A percentile compares a stretch with the other conserved stretches of the same genome.
Evolutionary conservation across 1,140 invertebrate species (phyloP).

Genomic region (Lordiphosa stackelbergi): DNA sequence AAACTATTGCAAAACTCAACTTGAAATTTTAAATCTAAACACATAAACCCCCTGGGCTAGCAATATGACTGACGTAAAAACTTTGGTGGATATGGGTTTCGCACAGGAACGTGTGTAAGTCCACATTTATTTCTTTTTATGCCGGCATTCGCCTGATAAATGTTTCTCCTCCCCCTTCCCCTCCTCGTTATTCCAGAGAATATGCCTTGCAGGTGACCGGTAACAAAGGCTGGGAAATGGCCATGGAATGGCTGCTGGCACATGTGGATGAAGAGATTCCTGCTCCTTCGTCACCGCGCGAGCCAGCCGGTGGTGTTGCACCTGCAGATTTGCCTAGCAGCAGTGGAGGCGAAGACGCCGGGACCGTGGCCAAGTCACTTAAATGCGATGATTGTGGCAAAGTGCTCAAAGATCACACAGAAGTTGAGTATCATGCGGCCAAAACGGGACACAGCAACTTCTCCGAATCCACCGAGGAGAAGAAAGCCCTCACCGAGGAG

Average conservation of each 20-base stretch:
- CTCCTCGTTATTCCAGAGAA: constrained; percentile 80
- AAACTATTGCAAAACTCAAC: constrained; percentile 7
- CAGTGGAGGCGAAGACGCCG: constrained; percentile 37
- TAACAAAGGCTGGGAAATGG: constrained; percentile 90
- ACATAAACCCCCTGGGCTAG: background rate
- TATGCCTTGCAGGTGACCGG: constrained; percentile 89
- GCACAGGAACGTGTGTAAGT: constrained; percentile 89
- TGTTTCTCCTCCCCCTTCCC: background rate
- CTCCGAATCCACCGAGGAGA: constrained; percentile 95
- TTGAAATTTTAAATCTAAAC: constrained; percentile 2
- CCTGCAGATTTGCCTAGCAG: constrained; percentile 49
- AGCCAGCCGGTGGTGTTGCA: constrained; percentile 3
- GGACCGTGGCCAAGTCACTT: constrained; percentile 85
- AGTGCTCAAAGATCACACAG: constrained; percentile 85
- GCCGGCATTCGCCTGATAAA: constrained; percentile 23
- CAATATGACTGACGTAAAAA: constrained; percentile 80
- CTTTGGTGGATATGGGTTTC: constrained; percentile 94
- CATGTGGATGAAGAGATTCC: constrained; percentile 83
- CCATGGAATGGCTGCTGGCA: constrained; percentile 93
- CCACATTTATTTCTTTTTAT: background rate
- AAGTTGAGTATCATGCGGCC: constrained; percentile 94
- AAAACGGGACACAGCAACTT: constrained; percentile 94
- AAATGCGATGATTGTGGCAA: constrained; percentile 96
- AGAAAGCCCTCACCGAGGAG: constrained; percentile 93
- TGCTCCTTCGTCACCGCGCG: constrained; percentile 56